Base-by-base conservation (phyloP, 2,888 invertebrate species). In the Phalera bucephala region DNA sequence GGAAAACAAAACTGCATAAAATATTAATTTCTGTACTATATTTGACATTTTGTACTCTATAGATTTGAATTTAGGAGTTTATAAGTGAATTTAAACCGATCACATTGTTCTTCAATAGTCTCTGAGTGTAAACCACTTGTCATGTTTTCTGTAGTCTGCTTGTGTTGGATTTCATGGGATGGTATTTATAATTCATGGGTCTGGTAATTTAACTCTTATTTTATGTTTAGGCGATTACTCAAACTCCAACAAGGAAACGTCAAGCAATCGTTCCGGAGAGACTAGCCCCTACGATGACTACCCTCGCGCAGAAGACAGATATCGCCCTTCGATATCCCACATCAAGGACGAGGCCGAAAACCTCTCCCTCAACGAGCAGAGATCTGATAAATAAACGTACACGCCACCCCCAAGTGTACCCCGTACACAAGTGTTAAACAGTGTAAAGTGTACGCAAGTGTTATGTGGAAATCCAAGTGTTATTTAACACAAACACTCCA, bases 301-400 rank as follows among this genome's bases (percentile, higher is more conserved):
- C 61, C 69, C 80, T 1, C 79, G 87, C 26, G 48, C 72, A 2
- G 86, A 86, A 6, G 89, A 87, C 32, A 63, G 87, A 38, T 86
- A 87, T 59, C 77, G 88, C n/a, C 67, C 84, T 14, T 71, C 82
- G 34, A 72, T 83, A 50, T 80, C 85, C 1, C 90, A 86, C 64
- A 80, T 85, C 55, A 86, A 89, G 45, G 90, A 90, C 40, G 90
- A 91, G 54, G 90, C 90, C 0, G 90, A 91, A 43, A 91, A 91
- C 59, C 66, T 91, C 4, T 91, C 90, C 3, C 80, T 90, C 35
- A 90, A 90, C 63, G 88, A 88, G 60, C 87, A 88, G 55, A 82
- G 89, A 77, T 82, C 83, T 75, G 89, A 89, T 52, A 89, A 88
- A 65, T 88, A 85, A 72, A 64, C 32, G 26, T 19, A 21, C 31